Percentiles rank a stretch among this genome's conserved stretches.
These are phyloP conservation scores for Phocides pigmalion DNA, from an alignment of 1,140 invertebrate genomes.

Conservation along the genomic window DNA sequence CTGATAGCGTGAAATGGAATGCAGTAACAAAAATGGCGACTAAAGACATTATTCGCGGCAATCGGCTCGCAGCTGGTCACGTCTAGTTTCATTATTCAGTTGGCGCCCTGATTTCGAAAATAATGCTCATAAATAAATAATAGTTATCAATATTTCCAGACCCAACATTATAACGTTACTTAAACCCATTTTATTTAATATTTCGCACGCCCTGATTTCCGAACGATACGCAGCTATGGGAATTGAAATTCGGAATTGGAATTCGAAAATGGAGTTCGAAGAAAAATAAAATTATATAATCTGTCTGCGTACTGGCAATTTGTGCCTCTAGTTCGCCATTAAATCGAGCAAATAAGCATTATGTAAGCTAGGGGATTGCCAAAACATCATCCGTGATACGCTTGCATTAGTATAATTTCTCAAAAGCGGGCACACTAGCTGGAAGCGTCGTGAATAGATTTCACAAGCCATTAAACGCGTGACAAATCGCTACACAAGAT, in stretches of 20 bases:
- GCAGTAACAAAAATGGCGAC: slow-evolving; percentile 36
- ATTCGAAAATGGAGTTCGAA: slow-evolving; percentile 9
- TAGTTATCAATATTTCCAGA: slow-evolving; percentile 26
- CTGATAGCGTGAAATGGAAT: slow-evolving; percentile 41
- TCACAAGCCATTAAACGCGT: slow-evolving; percentile 71
- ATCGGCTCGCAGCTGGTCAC: slow-evolving; percentile 13
- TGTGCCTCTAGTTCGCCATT: slow-evolving; percentile 11
- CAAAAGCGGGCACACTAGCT: slow-evolving; percentile 38
- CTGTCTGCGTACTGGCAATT: slow-evolving; percentile 13
- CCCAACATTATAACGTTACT: not conserved
- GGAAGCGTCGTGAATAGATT: slow-evolving; percentile 67
- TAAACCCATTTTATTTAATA: slow-evolving; percentile 2
- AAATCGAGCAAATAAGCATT: slow-evolving; percentile 20
- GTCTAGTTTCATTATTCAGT: slow-evolving; percentile 27
- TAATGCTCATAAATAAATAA: slow-evolving; percentile 30
- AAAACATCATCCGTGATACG: slow-evolving; percentile 33
- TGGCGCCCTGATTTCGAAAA: slow-evolving; percentile 31
- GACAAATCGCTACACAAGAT: slow-evolving; percentile 74
- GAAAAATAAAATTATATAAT: slow-evolving; percentile 21
- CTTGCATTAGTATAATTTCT: slow-evolving; percentile 53
- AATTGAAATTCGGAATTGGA: slow-evolving; percentile 15
- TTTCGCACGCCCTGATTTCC: slow-evolving; percentile 11
- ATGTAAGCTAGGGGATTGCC: slow-evolving; percentile 34
- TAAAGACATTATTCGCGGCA: slow-evolving; percentile 32
- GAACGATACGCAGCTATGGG: slow-evolving; percentile 11